A percentile compares a stretch with the other conserved stretches of the same genome.
phyloP scores from a whole-genome alignment of 2,797 vertebrate genomes.

The Oreonectes daqikongensis region DNA sequence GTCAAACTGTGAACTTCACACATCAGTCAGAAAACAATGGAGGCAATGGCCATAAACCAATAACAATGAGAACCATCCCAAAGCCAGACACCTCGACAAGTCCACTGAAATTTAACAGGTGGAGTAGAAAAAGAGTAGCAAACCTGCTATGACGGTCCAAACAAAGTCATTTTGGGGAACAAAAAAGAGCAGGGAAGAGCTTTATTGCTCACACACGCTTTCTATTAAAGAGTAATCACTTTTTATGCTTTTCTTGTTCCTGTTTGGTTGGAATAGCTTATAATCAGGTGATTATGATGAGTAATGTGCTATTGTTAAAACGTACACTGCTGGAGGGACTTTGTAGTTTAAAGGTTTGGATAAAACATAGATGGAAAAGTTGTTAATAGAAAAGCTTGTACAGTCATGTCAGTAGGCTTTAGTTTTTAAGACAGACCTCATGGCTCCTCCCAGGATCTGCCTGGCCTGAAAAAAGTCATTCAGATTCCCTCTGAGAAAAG shows the following conservation, averaged over 20 bases:
- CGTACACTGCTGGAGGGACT: conserved; percentile 68
- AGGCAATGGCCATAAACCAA: conserved; percentile 63
- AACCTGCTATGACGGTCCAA: conserved; percentile 43
- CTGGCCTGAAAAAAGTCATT: conserved; percentile 68
- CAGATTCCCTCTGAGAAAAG: conserved; percentile 74
- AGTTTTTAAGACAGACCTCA: conserved; percentile 71
- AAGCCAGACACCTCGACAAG: conserved; percentile 51
- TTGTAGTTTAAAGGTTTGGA: conserved; percentile 57
- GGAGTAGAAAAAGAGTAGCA: background rate
- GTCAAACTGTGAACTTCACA: conserved; percentile 65
- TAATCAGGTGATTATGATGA: conserved; percentile 76
- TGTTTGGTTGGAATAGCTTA: conserved; percentile 74
- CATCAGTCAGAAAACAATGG: conserved; percentile 64
- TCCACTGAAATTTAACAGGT: conserved; percentile 23
- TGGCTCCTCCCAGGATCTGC: conserved; percentile 79
- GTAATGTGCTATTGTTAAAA: conserved; percentile 73
- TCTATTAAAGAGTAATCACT: conserved; percentile 64
- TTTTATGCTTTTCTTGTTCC: conserved; percentile 64
- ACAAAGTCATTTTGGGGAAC: conserved; percentile 28
- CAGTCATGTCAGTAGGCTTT: conserved; percentile 78
- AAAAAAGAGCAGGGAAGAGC: background rate
- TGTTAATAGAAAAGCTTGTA: conserved; percentile 77
- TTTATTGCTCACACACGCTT: conserved; percentile 12
- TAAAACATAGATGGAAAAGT: conserved; percentile 54
- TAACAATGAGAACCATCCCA: conserved; percentile 64